A percentile compares a stretch with the other conserved stretches of the same genome.
Evolutionary conservation across 2,888 invertebrate genomes (phyloP).

Genomic region (Chloroclysta siterata): DNA sequence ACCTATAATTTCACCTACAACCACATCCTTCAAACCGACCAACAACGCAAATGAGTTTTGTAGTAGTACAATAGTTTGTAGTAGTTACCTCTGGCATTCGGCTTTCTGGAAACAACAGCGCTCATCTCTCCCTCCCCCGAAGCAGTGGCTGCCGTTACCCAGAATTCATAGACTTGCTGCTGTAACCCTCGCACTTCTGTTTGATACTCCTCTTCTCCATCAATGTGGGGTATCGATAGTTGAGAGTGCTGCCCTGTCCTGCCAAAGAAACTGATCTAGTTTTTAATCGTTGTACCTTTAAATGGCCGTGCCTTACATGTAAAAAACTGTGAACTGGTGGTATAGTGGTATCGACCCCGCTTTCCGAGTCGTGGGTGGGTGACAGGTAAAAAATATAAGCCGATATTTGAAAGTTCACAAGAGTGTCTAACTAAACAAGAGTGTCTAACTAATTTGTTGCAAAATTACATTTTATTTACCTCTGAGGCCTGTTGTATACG

Average conservation of each 20-base stretch:
- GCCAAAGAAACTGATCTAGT: conserved; percentile 29
- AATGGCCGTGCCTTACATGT: too few species aligned
- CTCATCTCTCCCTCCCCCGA: conserved; percentile 88
- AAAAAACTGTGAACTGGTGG: too few species aligned
- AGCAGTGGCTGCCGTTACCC: conserved; percentile 93
- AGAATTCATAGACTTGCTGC: conserved; percentile 92
- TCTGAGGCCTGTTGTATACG: conserved; percentile 88
- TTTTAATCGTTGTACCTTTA: conserved; percentile 7
- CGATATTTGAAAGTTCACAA: background rate
- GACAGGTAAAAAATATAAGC: too few species aligned
- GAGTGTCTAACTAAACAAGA: background rate
- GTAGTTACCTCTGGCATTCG: conserved; percentile 87
- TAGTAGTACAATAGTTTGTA: too few species aligned
- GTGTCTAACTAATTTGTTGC: background rate
- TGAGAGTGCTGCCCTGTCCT: conserved; percentile 76
- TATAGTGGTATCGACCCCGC: too few species aligned
- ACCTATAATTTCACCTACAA: too few species aligned
- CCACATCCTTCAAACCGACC: too few species aligned
- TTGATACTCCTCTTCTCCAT: conserved; percentile 65
- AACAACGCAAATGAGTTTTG: too few species aligned
- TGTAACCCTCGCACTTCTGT: conserved; percentile 88
- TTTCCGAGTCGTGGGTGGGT: too few species aligned
- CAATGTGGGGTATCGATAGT: conserved; percentile 58
- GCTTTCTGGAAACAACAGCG: conserved; percentile 89
- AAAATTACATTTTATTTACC: conserved; percentile 46